A percentile compares a stretch with the other conserved stretches of the same genome.
These are phyloP conservation scores for Teleopsis dalmanni DNA, from an alignment of 1,140 invertebrate genomes.

Conservation along the genomic window DNA sequence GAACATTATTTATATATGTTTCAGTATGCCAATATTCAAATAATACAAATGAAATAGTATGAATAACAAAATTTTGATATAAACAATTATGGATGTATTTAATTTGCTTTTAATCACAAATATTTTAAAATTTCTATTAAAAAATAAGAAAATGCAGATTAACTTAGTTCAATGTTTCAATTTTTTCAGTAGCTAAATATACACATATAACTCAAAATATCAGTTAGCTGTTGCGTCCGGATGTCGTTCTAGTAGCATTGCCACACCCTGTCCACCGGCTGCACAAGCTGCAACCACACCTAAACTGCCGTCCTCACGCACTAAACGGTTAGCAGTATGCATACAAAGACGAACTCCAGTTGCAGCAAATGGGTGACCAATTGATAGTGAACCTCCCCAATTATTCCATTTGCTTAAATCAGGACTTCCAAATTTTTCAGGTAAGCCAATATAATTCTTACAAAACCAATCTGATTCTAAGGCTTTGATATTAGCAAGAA, in stretches of 20 bases:
- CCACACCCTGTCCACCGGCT: conserved; percentile 90
- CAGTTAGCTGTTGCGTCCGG: conserved; percentile 61
- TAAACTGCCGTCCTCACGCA: conserved; percentile 88
- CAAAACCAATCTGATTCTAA: conserved; percentile 96
- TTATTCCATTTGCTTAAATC: conserved; percentile 89
- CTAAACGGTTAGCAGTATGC: conserved; percentile 76
- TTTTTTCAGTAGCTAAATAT: no score
- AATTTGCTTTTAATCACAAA: no score
- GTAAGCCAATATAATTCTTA: conserved; percentile 78
- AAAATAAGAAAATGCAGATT: no score
- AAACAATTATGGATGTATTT: no score
- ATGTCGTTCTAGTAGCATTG: conserved; percentile 91
- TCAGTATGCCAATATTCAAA: no score
- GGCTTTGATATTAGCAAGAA: conserved; percentile 94
- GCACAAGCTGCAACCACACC: conserved; percentile 97
- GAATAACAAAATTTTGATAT: no score
- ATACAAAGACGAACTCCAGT: conserved; percentile 64
- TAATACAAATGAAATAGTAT: no score
- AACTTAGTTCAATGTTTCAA: no score
- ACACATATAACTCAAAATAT: no score
- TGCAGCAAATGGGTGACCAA: conserved; percentile 98
- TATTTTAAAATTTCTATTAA: no score
- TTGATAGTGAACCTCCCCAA: conserved; percentile 96
- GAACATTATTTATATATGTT: no score
- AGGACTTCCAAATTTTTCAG: conserved; percentile 75